Base-by-base conservation (phyloP, 2,888 invertebrate species). In the Drosophila rellima region DNA sequence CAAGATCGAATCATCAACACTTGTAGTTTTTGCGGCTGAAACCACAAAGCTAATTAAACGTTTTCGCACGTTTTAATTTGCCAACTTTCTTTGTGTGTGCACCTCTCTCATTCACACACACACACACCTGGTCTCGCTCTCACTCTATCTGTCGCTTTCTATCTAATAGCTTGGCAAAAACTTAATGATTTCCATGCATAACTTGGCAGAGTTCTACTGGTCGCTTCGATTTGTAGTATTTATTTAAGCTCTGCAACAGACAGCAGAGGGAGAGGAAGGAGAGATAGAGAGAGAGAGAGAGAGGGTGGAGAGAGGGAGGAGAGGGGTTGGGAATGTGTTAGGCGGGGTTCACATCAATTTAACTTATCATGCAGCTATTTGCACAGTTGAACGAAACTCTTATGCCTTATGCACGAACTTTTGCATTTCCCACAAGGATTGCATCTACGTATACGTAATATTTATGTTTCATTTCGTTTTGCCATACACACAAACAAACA, bases 381-480 rank as follows among this genome's bases (percentile, higher is more conserved):
- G 64, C 70, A 62, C 67, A 68, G 60, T 50, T 42, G 57, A 60
- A 23, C 33, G 44, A 55, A 65, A 42, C 52, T 55, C 55, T 20
- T 42, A 56, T 45, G 23, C 39, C 35, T 26, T 26, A 26, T 26
- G 63, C 56, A 64, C 66, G 52, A 89, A 76, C 71, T 89, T 74
- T 74, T 84, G 71, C 79, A 85, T 76, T 81, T 85, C 89, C 84
- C 84, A 71, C 54, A 77, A 74, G 85, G 59, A 56, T 73, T 78
- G 35, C 52, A 61, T 56, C 60, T 81, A 60, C 80, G 78, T 70
- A 84, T 89, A 78, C 88, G 88, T 84, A 83, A 78, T 89, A 89
- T 89, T 87, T 88, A 78, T 89, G 89, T 87, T 89, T 89, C 72
- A 84, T 84, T 84, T 62, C 69, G 56, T 45, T 66, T 61, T 55